Evolutionary conservation across 1,140 invertebrate genomes (phyloP), one percentile per base, ranked within the genome.

Genomic region (Drosophila kikkawai): DNA sequence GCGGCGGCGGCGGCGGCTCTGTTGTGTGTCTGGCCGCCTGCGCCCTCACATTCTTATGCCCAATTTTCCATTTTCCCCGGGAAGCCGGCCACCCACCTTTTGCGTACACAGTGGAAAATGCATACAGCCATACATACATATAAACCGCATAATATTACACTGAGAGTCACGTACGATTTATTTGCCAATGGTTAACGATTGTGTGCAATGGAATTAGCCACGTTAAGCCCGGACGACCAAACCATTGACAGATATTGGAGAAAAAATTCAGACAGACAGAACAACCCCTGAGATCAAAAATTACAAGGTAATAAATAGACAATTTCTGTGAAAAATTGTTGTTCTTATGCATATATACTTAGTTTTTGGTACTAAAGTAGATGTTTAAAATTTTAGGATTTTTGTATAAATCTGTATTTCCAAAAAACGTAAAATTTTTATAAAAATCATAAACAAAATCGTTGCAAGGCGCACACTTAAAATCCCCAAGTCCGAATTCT

Each of bases 1-100:
- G 32, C 42, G 4, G 13, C 32, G 50, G 32, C 26, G 34, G 32
- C 45, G 3, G 6, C 19, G 22, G 17, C 34, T 42, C 44, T 37
- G 44, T 41, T 44, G 53, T 71, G 26, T 39, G 56, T 42, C 66
- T 69, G 47, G 29, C 61, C 50, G 34, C 19, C 61, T 50, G 37
- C 36, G 19, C 19, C 29, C 50, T 32, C 36, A 19, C 36, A 19
- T 32, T 19, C 45, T 26, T 63, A 9, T 51, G 32, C 15, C 61
- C 36, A 39, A 39, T 51, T 70, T 70, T 69, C 60, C 61, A 32
- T 50, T 68, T 63, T 50, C 29, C 29, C 45, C 37, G 61, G 45
- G 32, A 29, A 50, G 39, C 17, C 50, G 34, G 6, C 68, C 70
- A 73, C 67, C 70, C 70, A 74, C 70, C 70, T 74, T 55, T 56